Conservation (phyloP, 2,888 invertebrate genomes). For the Aricia artaxerxes region DNA sequence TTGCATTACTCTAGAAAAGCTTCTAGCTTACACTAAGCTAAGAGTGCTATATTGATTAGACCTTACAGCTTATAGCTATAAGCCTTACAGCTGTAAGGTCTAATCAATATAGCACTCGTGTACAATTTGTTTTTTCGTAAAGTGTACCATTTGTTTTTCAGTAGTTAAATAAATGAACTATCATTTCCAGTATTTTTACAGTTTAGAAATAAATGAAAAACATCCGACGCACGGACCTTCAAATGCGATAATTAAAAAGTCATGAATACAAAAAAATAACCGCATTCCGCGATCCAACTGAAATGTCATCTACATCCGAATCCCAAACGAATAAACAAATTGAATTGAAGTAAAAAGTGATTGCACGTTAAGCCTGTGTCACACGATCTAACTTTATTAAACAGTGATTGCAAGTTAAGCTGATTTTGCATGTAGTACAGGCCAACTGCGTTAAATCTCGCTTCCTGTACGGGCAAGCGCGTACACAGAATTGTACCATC, state of each 20-base stretch:
- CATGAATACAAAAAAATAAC: not conserved
- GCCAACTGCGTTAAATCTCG: not conserved
- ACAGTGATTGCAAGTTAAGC: not conserved
- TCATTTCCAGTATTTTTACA: not conserved
- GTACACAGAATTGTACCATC: no score
- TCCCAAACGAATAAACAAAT: slow-evolving; percentile 25
- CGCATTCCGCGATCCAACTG: not conserved
- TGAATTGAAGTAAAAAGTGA: slow-evolving; percentile 29
- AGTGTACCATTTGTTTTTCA: no score
- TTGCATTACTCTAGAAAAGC: no score
- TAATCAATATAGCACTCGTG: no score
- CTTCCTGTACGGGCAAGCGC: not conserved
- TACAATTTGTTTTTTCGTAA: no score
- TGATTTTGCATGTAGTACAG: not conserved
- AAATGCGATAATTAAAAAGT: not conserved
- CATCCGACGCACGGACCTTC: not conserved
- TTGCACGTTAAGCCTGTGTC: slow-evolving; percentile 10
- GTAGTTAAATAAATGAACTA: not conserved
- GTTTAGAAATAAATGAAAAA: not conserved
- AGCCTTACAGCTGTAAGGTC: no score
- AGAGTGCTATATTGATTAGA: no score
- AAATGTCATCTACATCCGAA: slow-evolving; percentile 17
- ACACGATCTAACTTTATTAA: not conserved
- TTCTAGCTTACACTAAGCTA: no score
- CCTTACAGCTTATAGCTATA: no score